phyloP scores from a whole-genome alignment of 2,888 invertebrate species.

The Anoplius nigerrimus region DNA sequence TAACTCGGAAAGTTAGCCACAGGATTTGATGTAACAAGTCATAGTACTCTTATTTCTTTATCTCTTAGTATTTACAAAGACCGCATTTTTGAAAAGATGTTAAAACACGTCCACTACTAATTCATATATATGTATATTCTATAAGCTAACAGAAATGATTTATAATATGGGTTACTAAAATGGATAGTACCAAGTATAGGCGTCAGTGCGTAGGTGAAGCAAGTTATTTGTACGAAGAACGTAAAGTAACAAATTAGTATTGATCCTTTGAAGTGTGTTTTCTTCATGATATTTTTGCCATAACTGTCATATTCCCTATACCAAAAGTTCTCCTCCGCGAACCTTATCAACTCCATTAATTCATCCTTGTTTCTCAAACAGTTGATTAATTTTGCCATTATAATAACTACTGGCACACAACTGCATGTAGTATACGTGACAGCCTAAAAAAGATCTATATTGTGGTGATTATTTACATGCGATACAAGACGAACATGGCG shows the following conservation, averaged over 20 bases:
- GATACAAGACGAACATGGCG: too few relatives aligned
- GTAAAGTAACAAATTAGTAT: slow-evolving; percentile 35
- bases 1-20: too few relatives aligned
- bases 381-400: slow-evolving; percentile 33
- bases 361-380: slow-evolving; percentile 30
- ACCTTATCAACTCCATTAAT: slow-evolving; percentile 41
- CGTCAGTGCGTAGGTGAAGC: slow-evolving; percentile 37
- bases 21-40: too few relatives aligned
- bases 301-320: slow-evolving; percentile 37
- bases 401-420: slow-evolving; percentile 40
- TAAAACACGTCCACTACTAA: too few relatives aligned
- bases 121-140: too few relatives aligned
- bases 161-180: not conserved
- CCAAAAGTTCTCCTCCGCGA: slow-evolving; percentile 49
- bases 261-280: slow-evolving; percentile 38
- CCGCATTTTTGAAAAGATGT: too few relatives aligned
- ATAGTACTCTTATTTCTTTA: too few relatives aligned
- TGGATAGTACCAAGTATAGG: slow-evolving; percentile 45
- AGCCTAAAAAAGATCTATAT: slow-evolving; percentile 30
- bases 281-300: slow-evolving; percentile 30
- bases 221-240: slow-evolving; percentile 40
- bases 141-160: too few relatives aligned
- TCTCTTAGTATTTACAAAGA: too few relatives aligned
- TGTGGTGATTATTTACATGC: too few relatives aligned
- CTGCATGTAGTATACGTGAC: slow-evolving; percentile 40